Base-by-base conservation (phyloP, 92 coral and sea anemone genomes). In the Virgularia gustaviana region DNA sequence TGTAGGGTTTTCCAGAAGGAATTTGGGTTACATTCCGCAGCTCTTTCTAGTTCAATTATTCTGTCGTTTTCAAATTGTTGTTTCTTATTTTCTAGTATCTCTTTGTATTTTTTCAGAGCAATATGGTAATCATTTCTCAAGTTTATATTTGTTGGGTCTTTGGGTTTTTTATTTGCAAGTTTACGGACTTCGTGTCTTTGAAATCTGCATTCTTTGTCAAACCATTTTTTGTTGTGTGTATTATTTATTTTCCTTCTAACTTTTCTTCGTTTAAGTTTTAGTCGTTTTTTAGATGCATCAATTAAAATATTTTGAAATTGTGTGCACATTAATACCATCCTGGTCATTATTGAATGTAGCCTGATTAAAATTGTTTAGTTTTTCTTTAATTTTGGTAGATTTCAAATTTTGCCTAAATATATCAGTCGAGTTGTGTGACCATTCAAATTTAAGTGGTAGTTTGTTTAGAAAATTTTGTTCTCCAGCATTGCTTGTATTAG, bases 361-460 rank as follows among this genome's bases (percentile, higher is more conserved):
- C 10, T 49, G 33, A 2, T 12, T 6, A 20, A 71, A 71, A 3
- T 51, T 28, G 3, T 16, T 25, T 29, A 71, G 45, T 44, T 31
- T 31, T 20, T 16, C 10, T 53, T 71, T 44, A 32, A 35, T 25
- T 23, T 44, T 36, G 9, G 64, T 24, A 18, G 77, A 71, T 27
- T 53, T 7, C n/a, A 49, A 29, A 8, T 15, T 58, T 36, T 49
- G 63, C 10, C 32, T 51, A 11, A 71, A 71, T 6, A 24, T 49
- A 24, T 25, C 1, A 11, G 39, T 39, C 25, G 64, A 51, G 44
- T 49, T 41, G 0, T 31, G 18, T 27, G 36, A 37, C 63, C 77
- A 71, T 32, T 32, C 45, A 51, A 51, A 71, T 71, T 70, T 36
- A 6, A 11, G 18, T 31, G 77, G 45, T 19, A 71, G 47, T 52